Base-by-base conservation (phyloP, 2,888 invertebrate genomes). In the Chrysodeixis includens region DNA sequence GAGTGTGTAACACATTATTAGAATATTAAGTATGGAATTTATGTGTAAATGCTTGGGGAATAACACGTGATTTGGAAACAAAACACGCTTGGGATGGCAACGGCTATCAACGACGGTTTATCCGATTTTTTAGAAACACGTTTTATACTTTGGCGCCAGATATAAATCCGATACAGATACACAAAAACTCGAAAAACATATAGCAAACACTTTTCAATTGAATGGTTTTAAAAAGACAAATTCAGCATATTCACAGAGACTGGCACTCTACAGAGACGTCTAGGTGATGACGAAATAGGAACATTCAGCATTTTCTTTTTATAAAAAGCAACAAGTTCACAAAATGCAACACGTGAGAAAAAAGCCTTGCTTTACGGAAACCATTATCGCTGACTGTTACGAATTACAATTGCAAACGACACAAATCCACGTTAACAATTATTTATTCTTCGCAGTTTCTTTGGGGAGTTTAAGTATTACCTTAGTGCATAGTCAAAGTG, bases 241-340 rank as follows among this genome's bases (percentile, higher is more conserved):
- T 26, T 26, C 26, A 26, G 26, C 26, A 26, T 6, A 26, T 26
- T 26, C 26, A 26, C 26, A 26, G 26, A 2, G 26, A 26, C 6
- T 26, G 26, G 12, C 35, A 35, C 8, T 4, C 10, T 14, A 35
- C 35, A 4, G 14, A 12, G 10, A 10, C 35, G 10, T 1, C 18
- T 20, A 20, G 8, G 9, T 49, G 3, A 20, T 62, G 30, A 59
- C 70, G 40, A 52, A 54, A 53, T 67, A 56, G 57, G 65, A 40
- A 14, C 18, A 59, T n/a, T n/a, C 60, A 44, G 60, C 61, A 70
- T 59, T 61, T 51, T 30, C 14, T 67, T 59, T 35, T 65, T 58
- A 62, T 56, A 69, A 49, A 55, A 32, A 67, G 74, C 67, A 81
- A 79, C 74, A 81, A 52, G 70, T 74, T 65, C 30, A 20, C 51